Conservation (phyloP, 1,140 invertebrate genomes). For the Macrobrachium nipponense region DNA sequence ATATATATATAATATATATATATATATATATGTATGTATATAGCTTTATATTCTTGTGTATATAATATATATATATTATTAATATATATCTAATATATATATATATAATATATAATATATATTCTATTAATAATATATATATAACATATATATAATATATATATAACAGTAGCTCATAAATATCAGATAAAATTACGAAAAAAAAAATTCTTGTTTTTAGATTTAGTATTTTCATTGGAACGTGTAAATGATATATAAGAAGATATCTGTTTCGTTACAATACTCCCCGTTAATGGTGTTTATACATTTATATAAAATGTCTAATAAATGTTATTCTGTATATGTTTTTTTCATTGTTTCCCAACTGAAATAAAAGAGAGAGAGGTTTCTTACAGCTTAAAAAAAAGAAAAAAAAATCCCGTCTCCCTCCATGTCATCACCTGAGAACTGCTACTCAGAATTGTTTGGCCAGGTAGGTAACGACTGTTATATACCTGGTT, state of each 20-base stretch:
- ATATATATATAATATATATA: constrained; percentile 16
- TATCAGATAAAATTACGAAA: background rate
- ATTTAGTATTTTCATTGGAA: background rate
- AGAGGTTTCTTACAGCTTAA: too few species aligned
- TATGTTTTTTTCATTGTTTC: too few species aligned
- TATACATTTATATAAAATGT: too few species aligned
- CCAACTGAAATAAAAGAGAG: too few species aligned
- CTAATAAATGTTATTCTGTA: too few species aligned
- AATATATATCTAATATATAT: background rate
- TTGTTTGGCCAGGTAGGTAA: too few species aligned
- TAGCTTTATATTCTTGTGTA: background rate
- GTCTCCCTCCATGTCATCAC: too few species aligned
- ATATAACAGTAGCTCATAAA: background rate
- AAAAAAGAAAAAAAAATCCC: too few species aligned
- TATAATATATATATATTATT: background rate
- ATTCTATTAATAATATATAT: background rate
- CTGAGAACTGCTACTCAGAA: too few species aligned
- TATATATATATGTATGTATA: background rate
- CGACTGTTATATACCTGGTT: too few species aligned
- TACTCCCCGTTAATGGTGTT: too few species aligned
- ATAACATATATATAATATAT: constrained; percentile 12
- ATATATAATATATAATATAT: background rate
- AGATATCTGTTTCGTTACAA: too few species aligned
- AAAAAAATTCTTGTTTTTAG: background rate
- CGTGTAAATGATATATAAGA: background rate